A percentile compares a stretch with the other conserved stretches of the same genome.
phyloP scores from a whole-genome alignment of 2,113 vertebrate genomes.

The Heterotis niloticus region DNA sequence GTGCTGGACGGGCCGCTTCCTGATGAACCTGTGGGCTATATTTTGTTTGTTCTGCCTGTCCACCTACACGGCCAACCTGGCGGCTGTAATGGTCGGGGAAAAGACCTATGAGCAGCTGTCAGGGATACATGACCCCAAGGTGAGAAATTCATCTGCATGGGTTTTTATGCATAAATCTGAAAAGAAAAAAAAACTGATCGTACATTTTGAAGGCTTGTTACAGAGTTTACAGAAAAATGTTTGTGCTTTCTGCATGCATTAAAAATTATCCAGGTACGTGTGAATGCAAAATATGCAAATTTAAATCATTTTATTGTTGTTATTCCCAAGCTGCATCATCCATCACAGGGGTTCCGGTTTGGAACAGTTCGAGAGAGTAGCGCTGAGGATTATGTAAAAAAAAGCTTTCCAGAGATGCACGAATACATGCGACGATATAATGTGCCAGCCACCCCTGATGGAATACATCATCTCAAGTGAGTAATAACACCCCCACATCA shows the following conservation, averaged over 20 bases:
- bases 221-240: not conserved
- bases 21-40: conserved; percentile 85
- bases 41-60: conserved; percentile 82
- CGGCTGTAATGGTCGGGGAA: conserved; percentile 85
- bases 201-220: not conserved
- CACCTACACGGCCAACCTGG: conserved; percentile 76
- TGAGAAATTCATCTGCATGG: conserved; percentile 43
- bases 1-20: conserved; percentile 80
- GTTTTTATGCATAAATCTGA: not conserved
- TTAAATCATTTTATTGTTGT: conserved; percentile 9
- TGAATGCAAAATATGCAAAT: too few species aligned
- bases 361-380: conserved; percentile 84
- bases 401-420: conserved; percentile 87
- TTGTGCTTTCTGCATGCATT: not conserved
- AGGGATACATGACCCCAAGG: conserved; percentile 84
- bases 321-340: conserved; percentile 75
- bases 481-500: conserved; percentile 34
- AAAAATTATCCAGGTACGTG: not conserved
- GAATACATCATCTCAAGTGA: conserved; percentile 77
- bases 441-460: conserved; percentile 75
- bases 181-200: not conserved
- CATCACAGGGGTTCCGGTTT: conserved; percentile 83
- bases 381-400: conserved; percentile 80
- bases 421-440: conserved; percentile 87
- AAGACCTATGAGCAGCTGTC: conserved; percentile 83